Conservation (phyloP, 1,140 invertebrate genomes). For the Physella acuta region DNA sequence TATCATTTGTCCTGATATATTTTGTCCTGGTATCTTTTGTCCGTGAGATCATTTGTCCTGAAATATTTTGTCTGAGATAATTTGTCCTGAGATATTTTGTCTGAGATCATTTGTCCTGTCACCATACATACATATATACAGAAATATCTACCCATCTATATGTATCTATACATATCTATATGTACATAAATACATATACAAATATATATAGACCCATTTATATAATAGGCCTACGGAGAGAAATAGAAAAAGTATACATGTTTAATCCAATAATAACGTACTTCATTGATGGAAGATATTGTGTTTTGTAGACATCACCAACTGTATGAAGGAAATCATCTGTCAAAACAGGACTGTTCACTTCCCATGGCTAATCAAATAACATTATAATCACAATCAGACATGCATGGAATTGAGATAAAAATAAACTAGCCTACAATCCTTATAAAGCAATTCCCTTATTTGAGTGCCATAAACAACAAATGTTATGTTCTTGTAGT, state of each 20-base stretch:
- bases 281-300: slow-evolving; percentile 38
- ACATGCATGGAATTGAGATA: not conserved
- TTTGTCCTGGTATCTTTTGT: too few species aligned
- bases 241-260: too few species aligned
- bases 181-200: too few species aligned
- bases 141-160: too few species aligned
- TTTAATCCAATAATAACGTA: slow-evolving; percentile 14
- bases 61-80: too few species aligned
- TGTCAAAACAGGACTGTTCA: slow-evolving; percentile 36
- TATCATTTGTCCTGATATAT: too few species aligned
- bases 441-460: not conserved
- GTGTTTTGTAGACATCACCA: slow-evolving; percentile 35
- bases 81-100: too few species aligned
- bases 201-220: too few species aligned
- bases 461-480: not conserved
- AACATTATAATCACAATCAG: not conserved
- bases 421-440: not conserved
- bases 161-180: too few species aligned
- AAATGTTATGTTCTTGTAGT: not conserved
- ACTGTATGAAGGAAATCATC: slow-evolving; percentile 39
- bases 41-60: too few species aligned
- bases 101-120: too few species aligned
- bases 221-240: not conserved
- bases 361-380: slow-evolving; percentile 37
- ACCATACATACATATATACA: too few species aligned